Evolutionary conservation across 2,888 invertebrate genomes (phyloP).

Genomic region (Dione juno): DNA sequence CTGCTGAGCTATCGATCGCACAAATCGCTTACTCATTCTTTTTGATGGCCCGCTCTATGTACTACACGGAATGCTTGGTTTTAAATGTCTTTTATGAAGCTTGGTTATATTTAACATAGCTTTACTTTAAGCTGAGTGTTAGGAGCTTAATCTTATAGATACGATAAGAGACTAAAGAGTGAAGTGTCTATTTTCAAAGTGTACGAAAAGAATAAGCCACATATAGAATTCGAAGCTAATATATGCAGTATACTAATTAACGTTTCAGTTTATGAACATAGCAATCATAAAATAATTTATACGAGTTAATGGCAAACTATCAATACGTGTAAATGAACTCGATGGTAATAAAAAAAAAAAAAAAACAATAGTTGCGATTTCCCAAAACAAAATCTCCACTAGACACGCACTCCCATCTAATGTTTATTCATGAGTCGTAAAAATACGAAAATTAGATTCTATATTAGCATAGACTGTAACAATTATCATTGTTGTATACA

Average conservation of each 20-base stretch:
- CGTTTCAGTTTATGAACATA: background rate
- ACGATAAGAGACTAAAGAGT: background rate
- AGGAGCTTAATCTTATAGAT: background rate
- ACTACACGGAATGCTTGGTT: slow-evolving; percentile 1
- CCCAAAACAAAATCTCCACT: slow-evolving; percentile 4
- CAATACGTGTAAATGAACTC: slow-evolving; percentile 2
- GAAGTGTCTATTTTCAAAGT: background rate
- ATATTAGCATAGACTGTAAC: slow-evolving; percentile 23
- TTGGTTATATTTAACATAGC: slow-evolving; percentile 7
- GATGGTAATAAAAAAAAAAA: slow-evolving; percentile 8
- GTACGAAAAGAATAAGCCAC: background rate
- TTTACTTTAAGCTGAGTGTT: background rate
- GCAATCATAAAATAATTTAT: background rate
- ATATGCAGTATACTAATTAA: background rate
- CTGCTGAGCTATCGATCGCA: slow-evolving; percentile 56
- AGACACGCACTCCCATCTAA: slow-evolving; percentile 23
- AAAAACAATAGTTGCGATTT: background rate
- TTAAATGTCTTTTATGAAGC: background rate
- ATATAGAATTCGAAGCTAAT: background rate
- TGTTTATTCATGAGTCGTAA: slow-evolving; percentile 43
- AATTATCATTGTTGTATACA: slow-evolving; percentile 25
- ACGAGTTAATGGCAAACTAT: background rate
- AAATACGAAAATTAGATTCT: slow-evolving; percentile 25
- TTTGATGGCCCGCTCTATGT: slow-evolving; percentile 58
- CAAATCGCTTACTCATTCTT: slow-evolving; percentile 68